Conservation (phyloP, 2,797 vertebrate species). For the Micromesistius poutassou region DNA sequence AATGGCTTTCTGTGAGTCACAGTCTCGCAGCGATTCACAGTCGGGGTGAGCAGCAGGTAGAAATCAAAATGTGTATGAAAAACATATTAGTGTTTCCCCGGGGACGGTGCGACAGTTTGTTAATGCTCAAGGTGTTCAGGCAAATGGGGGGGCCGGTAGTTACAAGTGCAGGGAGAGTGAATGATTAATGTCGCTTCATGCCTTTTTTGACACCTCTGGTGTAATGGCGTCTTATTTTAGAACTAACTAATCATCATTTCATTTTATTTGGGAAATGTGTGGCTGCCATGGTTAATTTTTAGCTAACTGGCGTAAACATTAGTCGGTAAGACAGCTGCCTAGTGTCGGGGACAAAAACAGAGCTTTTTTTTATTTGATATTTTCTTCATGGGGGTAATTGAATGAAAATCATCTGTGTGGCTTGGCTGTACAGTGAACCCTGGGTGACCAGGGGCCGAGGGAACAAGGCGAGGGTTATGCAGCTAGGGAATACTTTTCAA, state of each 20-base stretch:
- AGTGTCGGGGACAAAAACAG: background rate
- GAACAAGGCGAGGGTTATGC: conserved; percentile 68
- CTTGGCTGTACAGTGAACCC: conserved; percentile 59
- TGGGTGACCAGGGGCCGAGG: conserved; percentile 61
- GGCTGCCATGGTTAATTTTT: conserved; percentile 60
- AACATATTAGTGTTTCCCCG: conserved; percentile 85
- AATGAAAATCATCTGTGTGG: conserved; percentile 55
- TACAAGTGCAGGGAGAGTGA: conserved; percentile 54
- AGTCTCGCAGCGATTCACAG: conserved; percentile 76
- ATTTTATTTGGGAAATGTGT: conserved; percentile 80
- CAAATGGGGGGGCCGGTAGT: conserved; percentile 73
- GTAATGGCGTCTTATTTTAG: conserved; percentile 80
- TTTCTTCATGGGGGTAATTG: conserved; percentile 46
- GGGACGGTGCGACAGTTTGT: conserved; percentile 77
- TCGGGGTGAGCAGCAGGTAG: conserved; percentile 78
- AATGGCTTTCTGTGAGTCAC: conserved; percentile 87
- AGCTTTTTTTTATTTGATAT: conserved; percentile 50
- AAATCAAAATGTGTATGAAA: conserved; percentile 94
- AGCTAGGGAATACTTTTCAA: conserved; percentile 45
- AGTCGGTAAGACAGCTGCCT: background rate
- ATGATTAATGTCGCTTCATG: conserved; percentile 89
- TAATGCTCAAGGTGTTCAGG: conserved; percentile 81
- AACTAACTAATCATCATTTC: conserved; percentile 88
- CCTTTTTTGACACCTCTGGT: conserved; percentile 84
- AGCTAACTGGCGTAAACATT: conserved; percentile 45